Base-by-base conservation (phyloP, 1,140 invertebrate species). In the Lepidurus packardi region DNA sequence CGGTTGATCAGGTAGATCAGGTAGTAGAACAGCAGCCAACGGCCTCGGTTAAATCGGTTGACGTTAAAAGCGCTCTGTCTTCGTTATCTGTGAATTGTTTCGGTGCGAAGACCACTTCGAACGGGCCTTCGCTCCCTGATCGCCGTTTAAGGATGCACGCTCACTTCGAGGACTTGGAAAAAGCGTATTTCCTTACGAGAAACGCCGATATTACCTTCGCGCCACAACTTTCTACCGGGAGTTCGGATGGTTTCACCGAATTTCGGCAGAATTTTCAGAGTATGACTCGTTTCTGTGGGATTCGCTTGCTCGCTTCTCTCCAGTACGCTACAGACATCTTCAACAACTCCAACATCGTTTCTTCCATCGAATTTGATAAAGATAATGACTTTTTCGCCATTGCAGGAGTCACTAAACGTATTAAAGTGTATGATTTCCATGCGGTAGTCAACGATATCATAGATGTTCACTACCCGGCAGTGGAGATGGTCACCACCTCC, bases 321-420 rank as follows among this genome's bases (percentile, higher is more conserved):
- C 94, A 94, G 81, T 98, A 98, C 84, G 94, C 94, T 73, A 92
- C 90, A 81, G 96, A 98, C 85, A 90, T 94, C 21, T 91, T 92
- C 82, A 94, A 93, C 82, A 92, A 92, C 83, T 94, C 94, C 1
- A 97, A 94, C 34, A 98, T 98, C 82, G 96, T 98, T 0, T 97
- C 95, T 9, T 96, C 94, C 81, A 97, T 98, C 81, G 96, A 98
- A 85, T 98, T 98, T 86, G 96, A 98, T 83, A 95, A 96, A 85
- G 96, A 98, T 84, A 93, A 94, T 84, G 96, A 98, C 86, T 95
- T 92, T 85, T 98, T 98, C 86, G 96, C 96, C 0, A 96, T 98
- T 81, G 96, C 96, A 73, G 96, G 97, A 16, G 95, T 98, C 1
- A 97, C 96, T 0, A 97, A 96, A 84, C 90, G 94, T 79, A 98